phyloP scores from a whole-genome alignment of 2,888 invertebrate genomes.

The Tetanocera ferruginea region DNA sequence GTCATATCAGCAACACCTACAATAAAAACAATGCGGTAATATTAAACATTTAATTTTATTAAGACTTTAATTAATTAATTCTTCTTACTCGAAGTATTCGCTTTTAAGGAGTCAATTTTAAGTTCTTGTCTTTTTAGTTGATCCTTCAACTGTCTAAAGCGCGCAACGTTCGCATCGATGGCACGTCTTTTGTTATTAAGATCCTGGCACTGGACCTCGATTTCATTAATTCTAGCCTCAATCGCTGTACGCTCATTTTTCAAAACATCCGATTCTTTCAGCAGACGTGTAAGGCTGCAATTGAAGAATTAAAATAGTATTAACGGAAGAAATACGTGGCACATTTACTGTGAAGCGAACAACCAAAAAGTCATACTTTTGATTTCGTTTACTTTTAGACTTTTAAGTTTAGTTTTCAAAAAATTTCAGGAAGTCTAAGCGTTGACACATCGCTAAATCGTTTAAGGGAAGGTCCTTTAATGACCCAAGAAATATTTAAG shows the following conservation, averaged over 20 bases:
- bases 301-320: neutral
- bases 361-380: too few species aligned
- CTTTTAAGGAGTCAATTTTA: slow-evolving; percentile 49
- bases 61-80: neutral
- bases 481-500: too few species aligned
- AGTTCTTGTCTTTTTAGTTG: slow-evolving; percentile 51
- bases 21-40: neutral
- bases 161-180: slow-evolving; percentile 53
- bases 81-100: slow-evolving; percentile 51
- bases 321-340: too few species aligned
- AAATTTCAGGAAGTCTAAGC: too few species aligned
- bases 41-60: neutral
- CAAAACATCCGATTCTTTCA: slow-evolving; percentile 52
- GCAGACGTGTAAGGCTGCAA: slow-evolving; percentile 50
- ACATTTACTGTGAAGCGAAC: too few species aligned
- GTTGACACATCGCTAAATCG: too few species aligned
- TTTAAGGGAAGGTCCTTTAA: too few species aligned
- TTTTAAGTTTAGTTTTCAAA: too few species aligned
- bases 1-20: slow-evolving; percentile 55
- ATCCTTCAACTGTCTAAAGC: slow-evolving; percentile 49
- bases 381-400: too few species aligned
- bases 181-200: slow-evolving; percentile 59
- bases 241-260: slow-evolving; percentile 56
- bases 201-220: slow-evolving; percentile 59
- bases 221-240: slow-evolving; percentile 55